Evolutionary conservation across 1,140 invertebrate genomes (phyloP), one percentile per base, ranked within the genome.

Genomic region (Copidosoma floridanum): DNA sequence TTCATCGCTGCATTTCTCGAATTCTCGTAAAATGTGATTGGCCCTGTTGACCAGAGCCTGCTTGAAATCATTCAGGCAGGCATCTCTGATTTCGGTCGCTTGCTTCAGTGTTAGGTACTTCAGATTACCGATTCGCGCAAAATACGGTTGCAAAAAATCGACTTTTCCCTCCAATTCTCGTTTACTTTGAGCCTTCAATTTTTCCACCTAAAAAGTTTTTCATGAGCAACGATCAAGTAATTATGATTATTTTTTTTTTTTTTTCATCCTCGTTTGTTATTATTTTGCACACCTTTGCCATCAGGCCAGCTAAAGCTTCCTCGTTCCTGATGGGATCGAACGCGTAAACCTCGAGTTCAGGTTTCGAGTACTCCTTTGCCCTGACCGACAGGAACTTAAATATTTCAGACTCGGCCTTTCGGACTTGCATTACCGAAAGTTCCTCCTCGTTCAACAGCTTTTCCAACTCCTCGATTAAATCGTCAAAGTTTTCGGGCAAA

Each of bases 21-120:
- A 84, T 47, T 79, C 73, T 11, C 69, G 66, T 63, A 84, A 79
- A 51, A 87, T 79, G 40, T 73, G 71, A 67, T 85, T 85, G 0
- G 83, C 81, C 44, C 84, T 75, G 2, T 75, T 65, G 0, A 84
- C 60, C n/a, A 82, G 67, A 3, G 73, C 65, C 2, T 79, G 65
- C 65, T 85, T 85, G 21, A 84, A 82, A 56, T 87, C 85, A n/a
- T 73, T 71, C 0, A 86, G 64, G 43, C 85, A 86, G 6, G 78
- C 69, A 3, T 83, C 66, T 59, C 73, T 76, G 1, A 82, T 65
- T 11, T 72, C 57, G 16, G 66, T 24, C 0, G 83, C 82, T 68
- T 83, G 68, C 2, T 72, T 62, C 44, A 66, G 67, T 1, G 71
- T 72, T 26, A 82, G 41, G 8, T 60, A 23, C 27, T 53, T 16